Evolutionary conservation across 1,140 invertebrate species (phyloP).

Genomic region (Tetramorium parvispinum): DNA sequence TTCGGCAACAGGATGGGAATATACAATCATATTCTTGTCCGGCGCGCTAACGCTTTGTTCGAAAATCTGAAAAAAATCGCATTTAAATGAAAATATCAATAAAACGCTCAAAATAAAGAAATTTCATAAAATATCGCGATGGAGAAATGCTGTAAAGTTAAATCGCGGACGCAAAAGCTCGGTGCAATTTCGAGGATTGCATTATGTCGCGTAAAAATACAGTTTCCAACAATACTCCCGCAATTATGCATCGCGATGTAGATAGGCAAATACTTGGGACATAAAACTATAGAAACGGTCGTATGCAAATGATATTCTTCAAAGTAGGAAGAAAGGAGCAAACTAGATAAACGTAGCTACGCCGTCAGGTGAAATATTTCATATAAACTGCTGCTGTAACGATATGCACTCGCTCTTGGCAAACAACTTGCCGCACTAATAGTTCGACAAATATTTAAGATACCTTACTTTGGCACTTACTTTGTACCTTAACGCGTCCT

Average conservation of each 20-base stretch:
- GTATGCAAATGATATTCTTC: constrained; percentile 54
- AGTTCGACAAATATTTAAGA: constrained; percentile 63
- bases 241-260: constrained; percentile 39
- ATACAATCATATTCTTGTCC: constrained; percentile 75
- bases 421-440: constrained; percentile 67
- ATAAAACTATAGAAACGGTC: constrained; percentile 48
- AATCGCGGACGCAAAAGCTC: not conserved
- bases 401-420: constrained; percentile 44
- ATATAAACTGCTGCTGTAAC: constrained; percentile 44
- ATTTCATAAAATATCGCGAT: not conserved
- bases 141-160: not conserved
- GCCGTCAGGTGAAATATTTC: constrained; percentile 48
- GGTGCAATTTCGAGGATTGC: constrained; percentile 15
- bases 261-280: constrained; percentile 43
- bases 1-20: constrained; percentile 71
- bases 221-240: constrained; percentile 24
- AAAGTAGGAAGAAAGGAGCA: constrained; percentile 24
- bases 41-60: constrained; percentile 63
- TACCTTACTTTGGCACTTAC: constrained; percentile 57
- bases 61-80: constrained; percentile 61
- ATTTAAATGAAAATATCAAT: not conserved
- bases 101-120: not conserved
- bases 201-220: constrained; percentile 17
- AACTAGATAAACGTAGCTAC: constrained; percentile 35
- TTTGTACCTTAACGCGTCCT: constrained; percentile 75